A percentile compares a stretch with the other conserved stretches of the same genome.
These are phyloP conservation scores for Ctenodactylus gundi DNA, from an alignment of 2,113 vertebrate genomes.

Conservation along the genomic window DNA sequence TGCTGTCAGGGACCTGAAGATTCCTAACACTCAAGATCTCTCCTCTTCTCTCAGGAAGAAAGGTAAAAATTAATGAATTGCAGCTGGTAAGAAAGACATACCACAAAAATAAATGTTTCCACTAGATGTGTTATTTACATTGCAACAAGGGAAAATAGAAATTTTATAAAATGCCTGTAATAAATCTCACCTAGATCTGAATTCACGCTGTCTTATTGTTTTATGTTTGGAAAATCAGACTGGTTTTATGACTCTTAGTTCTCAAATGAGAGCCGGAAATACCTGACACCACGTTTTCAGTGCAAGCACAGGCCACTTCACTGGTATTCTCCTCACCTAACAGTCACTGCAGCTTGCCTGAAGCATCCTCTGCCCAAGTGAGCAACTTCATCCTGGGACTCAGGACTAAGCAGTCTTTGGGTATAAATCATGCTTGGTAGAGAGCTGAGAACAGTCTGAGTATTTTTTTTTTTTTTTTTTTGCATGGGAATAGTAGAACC, in stretches of 20 bases:
- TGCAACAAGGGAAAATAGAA: neutral
- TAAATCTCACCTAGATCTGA: neutral
- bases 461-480: neutral
- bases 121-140: constrained; percentile 27
- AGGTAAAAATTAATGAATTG: constrained; percentile 6
- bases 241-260: no score
- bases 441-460: neutral
- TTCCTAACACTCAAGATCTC: neutral
- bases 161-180: constrained; percentile 3
- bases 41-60: constrained; percentile 32
- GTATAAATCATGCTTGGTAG: neutral
- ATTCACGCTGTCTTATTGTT: neutral
- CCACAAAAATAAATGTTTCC: neutral
- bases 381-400: neutral
- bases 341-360: neutral
- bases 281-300: neutral
- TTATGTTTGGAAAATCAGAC: neutral
- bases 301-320: no score
- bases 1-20: neutral
- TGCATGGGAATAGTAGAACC: neutral
- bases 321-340: rapidly evolving
- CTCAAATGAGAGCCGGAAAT: neutral
- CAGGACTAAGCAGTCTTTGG: neutral
- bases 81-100: neutral
- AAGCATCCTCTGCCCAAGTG: neutral